These are phyloP conservation scores for Bradypodion ventrale DNA, from an alignment of 2,797 vertebrate species.

Conservation along the genomic window DNA sequence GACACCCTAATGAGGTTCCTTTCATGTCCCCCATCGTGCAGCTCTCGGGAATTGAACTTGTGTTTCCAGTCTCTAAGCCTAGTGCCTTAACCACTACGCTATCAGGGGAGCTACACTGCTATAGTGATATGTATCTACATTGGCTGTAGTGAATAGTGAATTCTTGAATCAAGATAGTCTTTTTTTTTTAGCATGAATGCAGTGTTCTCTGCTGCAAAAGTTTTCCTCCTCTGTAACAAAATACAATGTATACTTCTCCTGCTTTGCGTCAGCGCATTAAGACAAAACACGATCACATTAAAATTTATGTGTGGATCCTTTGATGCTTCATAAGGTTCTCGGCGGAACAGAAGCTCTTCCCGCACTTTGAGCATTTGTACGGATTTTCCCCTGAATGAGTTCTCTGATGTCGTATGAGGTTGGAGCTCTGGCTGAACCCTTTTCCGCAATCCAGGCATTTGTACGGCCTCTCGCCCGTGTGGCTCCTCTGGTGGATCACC, in stretches of 20 bases:
- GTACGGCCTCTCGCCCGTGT: slow-evolving; percentile 70
- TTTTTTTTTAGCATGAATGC: not conserved
- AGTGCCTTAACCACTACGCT: too few relatives aligned
- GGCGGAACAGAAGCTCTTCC: slow-evolving; percentile 64
- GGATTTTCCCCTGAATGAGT: slow-evolving; percentile 66
- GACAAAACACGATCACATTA: not conserved
- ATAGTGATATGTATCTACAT: too few relatives aligned
- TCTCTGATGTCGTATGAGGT: slow-evolving; percentile 69
- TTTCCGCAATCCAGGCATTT: slow-evolving; percentile 66
- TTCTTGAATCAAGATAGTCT: not conserved
- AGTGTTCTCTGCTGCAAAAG: not conserved
- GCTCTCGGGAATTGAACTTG: too few relatives aligned
- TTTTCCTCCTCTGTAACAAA: not conserved
- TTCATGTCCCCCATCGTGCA: too few relatives aligned
- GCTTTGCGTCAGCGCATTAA: not conserved
- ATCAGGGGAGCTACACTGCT: too few relatives aligned
- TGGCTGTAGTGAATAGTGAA: not conserved
- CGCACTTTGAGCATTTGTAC: slow-evolving; percentile 59
- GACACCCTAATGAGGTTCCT: too few relatives aligned
- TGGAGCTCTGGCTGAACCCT: slow-evolving; percentile 70
- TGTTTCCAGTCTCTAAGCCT: too few relatives aligned
- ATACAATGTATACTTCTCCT: not conserved
- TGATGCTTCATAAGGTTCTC: slow-evolving; percentile 68
- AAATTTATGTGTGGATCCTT: slow-evolving; percentile 26
- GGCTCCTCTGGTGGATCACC: slow-evolving; percentile 65